phyloP scores from a whole-genome alignment of 2,888 invertebrate species.

The Mythimna impura region DNA sequence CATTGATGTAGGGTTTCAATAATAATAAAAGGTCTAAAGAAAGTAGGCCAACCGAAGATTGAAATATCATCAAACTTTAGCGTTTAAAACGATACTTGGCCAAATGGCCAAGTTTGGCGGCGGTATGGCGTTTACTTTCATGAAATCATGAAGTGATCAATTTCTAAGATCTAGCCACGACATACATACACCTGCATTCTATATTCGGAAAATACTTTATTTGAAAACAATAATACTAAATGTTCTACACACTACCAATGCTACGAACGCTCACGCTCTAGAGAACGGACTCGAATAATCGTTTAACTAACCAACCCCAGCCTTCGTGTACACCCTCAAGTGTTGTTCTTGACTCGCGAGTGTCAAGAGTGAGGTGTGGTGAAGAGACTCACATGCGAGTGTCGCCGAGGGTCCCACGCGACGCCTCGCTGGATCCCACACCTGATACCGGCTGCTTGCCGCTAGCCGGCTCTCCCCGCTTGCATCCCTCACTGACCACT shows the following conservation, averaged over 20 bases:
- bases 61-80: no score
- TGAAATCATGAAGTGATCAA: no score
- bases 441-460: neutral
- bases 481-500: conserved; percentile 28
- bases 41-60: no score
- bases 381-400: conserved; percentile 39
- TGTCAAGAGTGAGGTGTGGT: neutral
- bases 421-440: neutral
- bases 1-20: no score
- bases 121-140: no score
- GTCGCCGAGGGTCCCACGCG: neutral
- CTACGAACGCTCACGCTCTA: neutral
- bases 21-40: no score
- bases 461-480: conserved; percentile 2
- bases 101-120: no score
- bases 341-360: neutral
- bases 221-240: no score
- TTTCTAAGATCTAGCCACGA: no score
- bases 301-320: no score
- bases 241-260: neutral
- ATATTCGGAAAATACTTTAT: neutral
- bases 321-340: neutral
- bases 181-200: neutral
- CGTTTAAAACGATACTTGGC: no score
- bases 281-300: neutral